A percentile compares a stretch with the other conserved stretches of the same genome.
Conservation (phyloP, 2,113 vertebrate genomes). For the Axis porcinus region DNA sequence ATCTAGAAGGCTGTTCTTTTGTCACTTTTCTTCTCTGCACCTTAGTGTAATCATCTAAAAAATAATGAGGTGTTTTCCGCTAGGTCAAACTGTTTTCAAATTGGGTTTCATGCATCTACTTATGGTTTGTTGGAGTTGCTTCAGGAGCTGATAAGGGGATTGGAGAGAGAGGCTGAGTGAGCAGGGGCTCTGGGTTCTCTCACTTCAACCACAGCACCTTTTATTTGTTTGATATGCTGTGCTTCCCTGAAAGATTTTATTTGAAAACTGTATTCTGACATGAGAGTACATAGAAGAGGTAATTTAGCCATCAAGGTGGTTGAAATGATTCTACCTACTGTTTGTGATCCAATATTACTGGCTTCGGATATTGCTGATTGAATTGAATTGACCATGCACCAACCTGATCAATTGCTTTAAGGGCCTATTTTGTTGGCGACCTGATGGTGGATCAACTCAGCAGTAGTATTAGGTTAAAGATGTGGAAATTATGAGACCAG, state of each 20-base stretch:
- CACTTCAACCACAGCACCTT: background rate
- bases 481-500: background rate
- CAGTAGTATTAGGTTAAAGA: background rate
- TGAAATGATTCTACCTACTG: conserved; percentile 5
- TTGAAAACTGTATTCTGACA: background rate
- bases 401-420: background rate
- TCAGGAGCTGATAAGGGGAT: background rate
- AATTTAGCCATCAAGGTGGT: background rate
- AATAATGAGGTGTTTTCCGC: background rate
- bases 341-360: background rate
- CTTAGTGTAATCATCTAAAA: background rate
- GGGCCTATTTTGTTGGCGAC: background rate
- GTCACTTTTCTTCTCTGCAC: background rate
- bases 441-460: background rate
- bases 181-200: background rate
- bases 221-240: background rate
- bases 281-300: background rate
- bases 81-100: background rate
- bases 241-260: conserved; percentile 14
- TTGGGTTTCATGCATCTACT: background rate
- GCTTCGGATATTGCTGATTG: conserved; percentile 31
- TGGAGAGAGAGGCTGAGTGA: background rate
- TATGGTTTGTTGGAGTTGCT: background rate
- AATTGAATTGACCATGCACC: background rate
- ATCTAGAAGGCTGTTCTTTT: background rate